Percentiles rank a stretch among this genome's conserved stretches.
Evolutionary conservation across 1,140 invertebrate genomes (phyloP).

Genomic region (Drosophila repletoides): DNA sequence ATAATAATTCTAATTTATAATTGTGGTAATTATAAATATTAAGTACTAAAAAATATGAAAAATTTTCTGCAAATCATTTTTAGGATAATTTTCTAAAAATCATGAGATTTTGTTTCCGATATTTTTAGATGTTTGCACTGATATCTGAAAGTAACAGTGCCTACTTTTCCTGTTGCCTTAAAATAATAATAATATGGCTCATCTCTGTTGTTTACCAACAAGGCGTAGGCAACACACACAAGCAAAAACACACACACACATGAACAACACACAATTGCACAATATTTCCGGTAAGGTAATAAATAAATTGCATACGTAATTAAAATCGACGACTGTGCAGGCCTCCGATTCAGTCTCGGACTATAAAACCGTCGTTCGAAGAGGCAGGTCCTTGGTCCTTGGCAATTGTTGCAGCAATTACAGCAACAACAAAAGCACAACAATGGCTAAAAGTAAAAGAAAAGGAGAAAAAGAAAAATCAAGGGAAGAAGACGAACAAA

Average conservation of each 20-base stretch:
- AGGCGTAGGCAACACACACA: constrained; percentile 47
- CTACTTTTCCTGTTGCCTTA: too few relatives aligned
- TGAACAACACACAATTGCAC: constrained; percentile 67
- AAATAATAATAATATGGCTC: too few relatives aligned
- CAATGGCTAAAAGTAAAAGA: constrained; percentile 7
- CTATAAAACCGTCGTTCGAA: too few relatives aligned
- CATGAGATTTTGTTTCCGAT: too few relatives aligned
- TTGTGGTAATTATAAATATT: too few relatives aligned
- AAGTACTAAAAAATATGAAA: too few relatives aligned
- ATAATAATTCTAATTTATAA: too few relatives aligned
- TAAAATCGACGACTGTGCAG: constrained; percentile 77
- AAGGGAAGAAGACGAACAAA: constrained; percentile 45
- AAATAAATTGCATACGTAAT: constrained; percentile 81
- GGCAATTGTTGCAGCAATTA: constrained; percentile 60
- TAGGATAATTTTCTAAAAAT: too few relatives aligned
- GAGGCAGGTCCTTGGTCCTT: constrained; percentile 3
- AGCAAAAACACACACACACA: too few relatives aligned
- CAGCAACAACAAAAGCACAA: constrained; percentile 39
- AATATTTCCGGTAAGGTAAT: constrained; percentile 79
- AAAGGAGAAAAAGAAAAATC: not conserved
- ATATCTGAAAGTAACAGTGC: too few relatives aligned
- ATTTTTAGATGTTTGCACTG: too few relatives aligned
- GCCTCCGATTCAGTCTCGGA: constrained; percentile 25
- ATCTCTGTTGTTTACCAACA: constrained; percentile 23
- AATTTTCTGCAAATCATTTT: too few relatives aligned